Evolutionary conservation across 2,888 invertebrate species (phyloP), one percentile per base, ranked within the genome.

Genomic region (Anoncus sp.): DNA sequence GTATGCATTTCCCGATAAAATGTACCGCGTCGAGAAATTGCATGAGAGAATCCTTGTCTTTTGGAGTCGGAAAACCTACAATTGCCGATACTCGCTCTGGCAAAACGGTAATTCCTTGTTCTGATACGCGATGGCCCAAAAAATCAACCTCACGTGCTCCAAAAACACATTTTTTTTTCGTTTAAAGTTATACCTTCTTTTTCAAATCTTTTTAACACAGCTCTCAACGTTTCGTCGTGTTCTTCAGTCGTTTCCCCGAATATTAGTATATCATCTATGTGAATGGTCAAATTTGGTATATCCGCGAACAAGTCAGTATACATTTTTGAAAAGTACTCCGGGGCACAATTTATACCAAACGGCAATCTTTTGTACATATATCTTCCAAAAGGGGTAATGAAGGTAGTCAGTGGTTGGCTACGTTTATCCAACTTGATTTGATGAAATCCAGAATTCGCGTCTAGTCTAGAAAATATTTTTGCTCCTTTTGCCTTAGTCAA

Each of bases 201-300:
- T 24, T 59, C 38, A 20, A 82, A 63, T 20, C 51, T 75, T 49
- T 76, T 51, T 4, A 85, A 67, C 20, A 85, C 83, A 16, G 75
- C 73, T 22, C 75, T 40, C 45, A 83, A 83, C 9, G 65, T 75
- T 66, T 70, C 7, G n/a, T 82, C 47, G 38, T 84, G 73, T 69
- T 85, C 70, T 55, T 83, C 80, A 57, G 74, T 69, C 7, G 79
- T 82, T 59, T 65, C 72, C 7, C 82, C 83, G 67, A 81, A 78
- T 12, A 85, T 81, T 18, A 86, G 49, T 10, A 86, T 71, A 70
- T 85, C 85, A 59, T 85, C 85, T 65, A 84, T 79, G 12, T 85
- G 82, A 0, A 79, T 73, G 45, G 82, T 74, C 24, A 82, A 81
- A 63, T 83, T 82, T 55, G n/a, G 40, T 67, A 49, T 24, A 78